These are phyloP conservation scores for Gymnocephalus cernua DNA, from an alignment of 2,113 vertebrate species.

Conservation along the genomic window DNA sequence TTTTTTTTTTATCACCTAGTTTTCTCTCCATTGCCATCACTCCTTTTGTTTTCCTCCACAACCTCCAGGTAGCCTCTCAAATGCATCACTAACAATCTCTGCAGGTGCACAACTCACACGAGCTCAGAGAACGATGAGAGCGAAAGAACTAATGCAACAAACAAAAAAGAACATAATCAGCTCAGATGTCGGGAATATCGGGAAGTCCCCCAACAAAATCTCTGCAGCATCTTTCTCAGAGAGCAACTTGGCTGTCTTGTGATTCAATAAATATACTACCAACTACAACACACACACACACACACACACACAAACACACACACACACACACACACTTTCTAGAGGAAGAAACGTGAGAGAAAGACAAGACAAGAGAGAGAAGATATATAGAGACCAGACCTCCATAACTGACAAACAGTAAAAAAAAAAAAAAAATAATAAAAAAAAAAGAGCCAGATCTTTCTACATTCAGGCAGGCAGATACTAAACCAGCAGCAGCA, in stretches of 20 bases:
- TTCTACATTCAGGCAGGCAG: conserved; percentile 45
- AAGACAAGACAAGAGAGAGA: conserved; percentile 14
- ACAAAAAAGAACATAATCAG: conserved; percentile 10
- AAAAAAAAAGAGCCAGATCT: conserved; percentile 32
- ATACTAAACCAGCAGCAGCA: conserved; percentile 64
- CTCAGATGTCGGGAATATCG: conserved; percentile 17
- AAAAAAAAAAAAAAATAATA: not conserved
- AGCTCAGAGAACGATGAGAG: not conserved
- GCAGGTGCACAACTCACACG: conserved; percentile 49
- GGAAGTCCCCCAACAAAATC: conserved; percentile 1
- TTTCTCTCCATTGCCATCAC: not conserved
- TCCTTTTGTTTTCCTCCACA: not conserved
- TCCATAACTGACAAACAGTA: conserved; percentile 51
- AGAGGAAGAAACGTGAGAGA: not conserved
- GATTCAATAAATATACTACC: conserved; percentile 23
- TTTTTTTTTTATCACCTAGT: not conserved
- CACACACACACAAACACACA: not conserved
- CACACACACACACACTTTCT: not conserved
- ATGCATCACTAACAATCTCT: conserved; percentile 12
- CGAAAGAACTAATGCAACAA: not conserved
- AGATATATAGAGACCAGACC: conserved; percentile 50
- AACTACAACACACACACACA: not conserved
- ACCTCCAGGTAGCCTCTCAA: conserved; percentile 2
- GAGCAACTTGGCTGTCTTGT: conserved; percentile 7
- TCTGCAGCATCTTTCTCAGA: conserved; percentile 20